phyloP scores from a whole-genome alignment of 2,113 vertebrate genomes.

The Ramphastos sulfuratus region DNA sequence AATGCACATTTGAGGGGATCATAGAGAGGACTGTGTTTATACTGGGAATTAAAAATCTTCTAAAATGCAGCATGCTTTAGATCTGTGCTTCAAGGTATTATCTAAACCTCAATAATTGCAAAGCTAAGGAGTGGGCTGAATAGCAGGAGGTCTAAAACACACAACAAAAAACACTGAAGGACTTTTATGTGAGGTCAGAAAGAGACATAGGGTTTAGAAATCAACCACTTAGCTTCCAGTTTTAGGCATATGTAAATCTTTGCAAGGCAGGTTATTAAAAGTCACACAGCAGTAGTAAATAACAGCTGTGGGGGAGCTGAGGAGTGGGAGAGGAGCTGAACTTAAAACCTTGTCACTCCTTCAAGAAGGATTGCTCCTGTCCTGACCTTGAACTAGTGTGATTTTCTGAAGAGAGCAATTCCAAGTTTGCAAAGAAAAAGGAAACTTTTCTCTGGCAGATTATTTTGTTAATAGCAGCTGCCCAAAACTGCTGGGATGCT shows the following conservation, averaged over 20 bases:
- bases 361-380: slow-evolving; percentile 30
- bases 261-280: not conserved
- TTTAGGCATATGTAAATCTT: not conserved
- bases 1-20: not conserved
- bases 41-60: not conserved
- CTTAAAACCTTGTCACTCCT: slow-evolving; percentile 35
- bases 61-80: not conserved
- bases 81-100: not conserved
- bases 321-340: not conserved
- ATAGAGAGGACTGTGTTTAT: not conserved
- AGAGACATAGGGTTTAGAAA: not conserved
- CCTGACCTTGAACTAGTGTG: slow-evolving; percentile 38
- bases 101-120: not conserved
- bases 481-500: slow-evolving; percentile 5
- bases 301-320: slow-evolving; percentile 32
- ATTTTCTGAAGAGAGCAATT: slow-evolving; percentile 40
- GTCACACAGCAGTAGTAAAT: slow-evolving; percentile 25
- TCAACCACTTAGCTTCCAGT: not conserved
- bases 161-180: not conserved
- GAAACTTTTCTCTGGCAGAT: slow-evolving; percentile 23
- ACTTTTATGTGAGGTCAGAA: not conserved
- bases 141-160: not conserved
- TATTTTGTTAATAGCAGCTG: slow-evolving; percentile 42
- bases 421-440: slow-evolving; percentile 16
- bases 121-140: not conserved